Percentiles rank a stretch among this genome's conserved stretches.
phyloP scores from a whole-genome alignment of 2,888 invertebrate species.

The Euproctis similis region DNA sequence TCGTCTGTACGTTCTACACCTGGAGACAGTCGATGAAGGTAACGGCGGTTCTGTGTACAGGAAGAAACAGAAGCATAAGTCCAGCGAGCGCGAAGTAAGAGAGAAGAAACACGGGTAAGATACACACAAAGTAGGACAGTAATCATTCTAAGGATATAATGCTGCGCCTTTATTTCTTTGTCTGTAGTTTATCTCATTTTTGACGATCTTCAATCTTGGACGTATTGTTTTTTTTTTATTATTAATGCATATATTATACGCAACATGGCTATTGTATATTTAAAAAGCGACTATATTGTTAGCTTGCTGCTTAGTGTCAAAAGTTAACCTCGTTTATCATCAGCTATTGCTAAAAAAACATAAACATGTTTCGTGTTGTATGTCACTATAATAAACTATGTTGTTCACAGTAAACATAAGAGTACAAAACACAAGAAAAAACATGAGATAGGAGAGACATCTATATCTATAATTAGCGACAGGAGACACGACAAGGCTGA shows the following conservation, averaged over 20 bases:
- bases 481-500: conserved; percentile 47
- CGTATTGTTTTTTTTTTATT: no score
- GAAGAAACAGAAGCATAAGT: conserved; percentile 42
- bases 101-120: conserved; percentile 46
- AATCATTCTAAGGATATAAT: no score
- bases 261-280: no score
- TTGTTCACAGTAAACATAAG: conserved; percentile 45
- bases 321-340: no score
- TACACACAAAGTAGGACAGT: no score
- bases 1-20: conserved; percentile 86
- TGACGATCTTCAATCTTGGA: no score
- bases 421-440: conserved; percentile 47
- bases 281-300: no score
- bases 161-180: no score
- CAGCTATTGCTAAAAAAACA: neutral
- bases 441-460: conserved; percentile 49
- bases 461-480: conserved; percentile 60
- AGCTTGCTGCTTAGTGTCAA: no score
- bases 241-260: no score
- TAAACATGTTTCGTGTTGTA: neutral
- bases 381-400: no score
- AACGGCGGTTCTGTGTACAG: conserved; percentile 52
- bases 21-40: conserved; percentile 74
- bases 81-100: conserved; percentile 36
- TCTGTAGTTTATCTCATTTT: no score